Evolutionary conservation across 92 coral and sea anemone species (phyloP), one percentile per base, ranked within the genome.

Genomic region (Phymanthus crucifer): DNA sequence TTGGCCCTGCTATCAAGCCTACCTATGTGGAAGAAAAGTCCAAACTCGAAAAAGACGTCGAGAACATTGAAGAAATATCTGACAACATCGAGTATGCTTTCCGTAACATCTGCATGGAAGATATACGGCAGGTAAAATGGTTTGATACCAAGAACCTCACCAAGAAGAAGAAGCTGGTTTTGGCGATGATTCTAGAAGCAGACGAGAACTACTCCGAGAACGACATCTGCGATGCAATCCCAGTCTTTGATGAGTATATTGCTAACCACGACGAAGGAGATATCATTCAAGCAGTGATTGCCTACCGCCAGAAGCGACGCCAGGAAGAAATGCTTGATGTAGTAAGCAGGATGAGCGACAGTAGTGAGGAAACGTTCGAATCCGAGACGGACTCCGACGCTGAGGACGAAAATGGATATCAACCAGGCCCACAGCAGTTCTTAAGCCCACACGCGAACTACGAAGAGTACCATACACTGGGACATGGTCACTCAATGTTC

Each of bases 1-100:
- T 93, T n/a, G 97, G 95, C 23, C 95, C 98, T n/a, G 98, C 97
- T 1, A 90, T 95, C 50, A 90, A 89, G 50, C 98, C 98, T 31
- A 83, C 85, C 8, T 95, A 95, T 88, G 87, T 86, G 33, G 98
- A 95, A 70, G 88, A 94, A 18, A 88, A 93, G 87, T 84, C 89
- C 6, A 80, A 82, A 71, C 86, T 95, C 27, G 98, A 93, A 43
- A 87, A 88, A 34, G 78, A 91, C 45, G 33, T 90, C 26, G 98
- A 90, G 33, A 86, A 84, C 77, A 93, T 95, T 37, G 91, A 93
- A 35, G 97, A 93, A 48, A 90, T 88, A 16, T 86, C 97, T 6
- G 98, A 95, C 19, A 91, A 89, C 32, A 87, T 93, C 31, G 89
- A 95, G 64, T 86, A 90, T 82, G 98, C 98, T 0, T 82, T 95